Conservation (phyloP, 2,888 invertebrate species). For the Sturmia bella region DNA sequence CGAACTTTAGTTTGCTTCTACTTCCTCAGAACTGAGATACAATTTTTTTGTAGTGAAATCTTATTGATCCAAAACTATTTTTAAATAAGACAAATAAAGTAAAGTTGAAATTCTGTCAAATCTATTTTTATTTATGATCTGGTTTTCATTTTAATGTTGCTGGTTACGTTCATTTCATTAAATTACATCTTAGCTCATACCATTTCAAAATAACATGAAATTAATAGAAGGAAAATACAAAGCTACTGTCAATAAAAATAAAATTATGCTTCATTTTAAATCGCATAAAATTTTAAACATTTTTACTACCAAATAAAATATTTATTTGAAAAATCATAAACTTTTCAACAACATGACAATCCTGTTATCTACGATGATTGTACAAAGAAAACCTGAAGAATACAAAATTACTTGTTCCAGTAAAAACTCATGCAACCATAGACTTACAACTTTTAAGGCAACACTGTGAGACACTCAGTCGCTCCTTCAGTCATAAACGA, state of each 20-base stretch:
- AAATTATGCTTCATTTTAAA: slow-evolving; percentile 1
- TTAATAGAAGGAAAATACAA: no score
- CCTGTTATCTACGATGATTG: slow-evolving; percentile 13
- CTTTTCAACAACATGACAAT: slow-evolving; percentile 27
- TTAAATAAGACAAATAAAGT: no score
- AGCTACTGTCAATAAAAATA: background rate
- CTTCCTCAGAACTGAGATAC: no score
- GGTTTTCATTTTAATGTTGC: no score
- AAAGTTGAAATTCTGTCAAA: no score
- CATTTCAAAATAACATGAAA: no score
- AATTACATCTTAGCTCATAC: slow-evolving; percentile 24
- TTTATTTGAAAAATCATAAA: slow-evolving; percentile 54
- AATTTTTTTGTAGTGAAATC: no score
- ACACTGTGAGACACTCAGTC: slow-evolving; percentile 21
- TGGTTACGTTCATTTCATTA: no score
- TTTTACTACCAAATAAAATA: slow-evolving; percentile 43
- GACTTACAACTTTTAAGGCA: slow-evolving; percentile 29
- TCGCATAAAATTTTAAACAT: slow-evolving; percentile 14
- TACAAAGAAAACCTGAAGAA: slow-evolving; percentile 12
- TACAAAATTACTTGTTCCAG: slow-evolving; percentile 36
- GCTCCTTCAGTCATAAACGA: background rate
- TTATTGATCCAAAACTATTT: no score
- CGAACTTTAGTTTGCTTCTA: no score
- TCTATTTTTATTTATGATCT: no score
- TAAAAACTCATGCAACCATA: slow-evolving; percentile 34